These are phyloP conservation scores for Percina caprodes DNA, from an alignment of 2,113 vertebrate genomes.

Conservation along the genomic window DNA sequence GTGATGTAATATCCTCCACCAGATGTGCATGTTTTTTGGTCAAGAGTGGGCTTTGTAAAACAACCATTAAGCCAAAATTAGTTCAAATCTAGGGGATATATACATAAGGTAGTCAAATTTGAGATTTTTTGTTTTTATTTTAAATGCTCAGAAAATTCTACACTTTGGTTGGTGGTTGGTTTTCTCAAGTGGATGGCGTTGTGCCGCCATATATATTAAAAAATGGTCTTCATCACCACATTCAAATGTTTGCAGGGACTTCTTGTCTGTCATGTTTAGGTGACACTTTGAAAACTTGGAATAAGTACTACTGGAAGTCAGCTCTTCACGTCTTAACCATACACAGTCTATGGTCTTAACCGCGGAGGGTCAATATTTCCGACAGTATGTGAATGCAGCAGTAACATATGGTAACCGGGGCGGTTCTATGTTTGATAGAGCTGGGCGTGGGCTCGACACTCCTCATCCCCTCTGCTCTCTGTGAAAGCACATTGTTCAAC, in stretches of 20 bases:
- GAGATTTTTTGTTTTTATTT: background rate
- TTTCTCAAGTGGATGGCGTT: background rate
- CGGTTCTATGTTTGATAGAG: slow-evolving; percentile 73
- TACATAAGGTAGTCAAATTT: background rate
- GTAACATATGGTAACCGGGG: slow-evolving; percentile 71
- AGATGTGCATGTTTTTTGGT: background rate
- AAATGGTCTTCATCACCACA: background rate
- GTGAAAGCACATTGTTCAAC: slow-evolving; percentile 83
- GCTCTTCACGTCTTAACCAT: too few species aligned
- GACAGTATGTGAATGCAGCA: slow-evolving; percentile 41
- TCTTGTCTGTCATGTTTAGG: background rate
- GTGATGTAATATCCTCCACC: background rate
- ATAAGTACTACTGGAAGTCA: background rate
- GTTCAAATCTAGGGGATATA: background rate
- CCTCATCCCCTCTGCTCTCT: slow-evolving; percentile 62
- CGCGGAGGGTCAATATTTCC: background rate
- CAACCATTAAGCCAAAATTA: background rate
- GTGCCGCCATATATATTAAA: background rate
- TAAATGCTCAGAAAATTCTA: background rate
- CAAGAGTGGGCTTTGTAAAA: background rate
- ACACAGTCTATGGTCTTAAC: background rate
- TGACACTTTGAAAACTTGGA: background rate
- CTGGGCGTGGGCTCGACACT: slow-evolving; percentile 84
- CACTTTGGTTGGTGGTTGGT: background rate
- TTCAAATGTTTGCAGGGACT: background rate